A percentile compares a stretch with the other conserved stretches of the same genome.
Evolutionary conservation across 2,888 invertebrate species (phyloP).

Genomic region (Lepidocyrtinus sp.): DNA sequence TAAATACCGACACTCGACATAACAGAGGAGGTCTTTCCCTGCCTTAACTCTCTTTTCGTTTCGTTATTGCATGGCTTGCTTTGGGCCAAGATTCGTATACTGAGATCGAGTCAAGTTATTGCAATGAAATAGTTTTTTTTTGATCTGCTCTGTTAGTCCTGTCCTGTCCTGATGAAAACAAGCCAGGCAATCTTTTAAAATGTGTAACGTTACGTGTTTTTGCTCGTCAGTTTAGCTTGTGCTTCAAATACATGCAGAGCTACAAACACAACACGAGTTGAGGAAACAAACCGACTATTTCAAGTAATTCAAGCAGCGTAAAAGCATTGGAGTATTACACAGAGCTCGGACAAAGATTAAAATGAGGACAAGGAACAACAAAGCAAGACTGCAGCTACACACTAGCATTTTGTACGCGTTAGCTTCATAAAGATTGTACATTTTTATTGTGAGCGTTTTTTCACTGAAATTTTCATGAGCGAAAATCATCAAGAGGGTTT

Average conservation of each 20-base stretch:
- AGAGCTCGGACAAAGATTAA: slow-evolving; percentile 61
- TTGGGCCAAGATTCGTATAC: too few species aligned
- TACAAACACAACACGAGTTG: slow-evolving; percentile 39
- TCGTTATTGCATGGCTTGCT: too few species aligned
- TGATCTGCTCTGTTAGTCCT: too few species aligned
- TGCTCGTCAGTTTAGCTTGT: background rate
- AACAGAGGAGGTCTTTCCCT: slow-evolving; percentile 39
- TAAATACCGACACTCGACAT: slow-evolving; percentile 39
- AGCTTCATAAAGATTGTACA: slow-evolving; percentile 20
- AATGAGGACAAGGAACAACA: slow-evolving; percentile 58
- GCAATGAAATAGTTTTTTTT: too few species aligned
- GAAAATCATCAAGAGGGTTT: background rate
- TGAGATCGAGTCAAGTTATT: too few species aligned
- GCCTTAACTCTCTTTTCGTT: too few species aligned
- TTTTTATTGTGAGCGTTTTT: background rate
- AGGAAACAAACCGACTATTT: slow-evolving; percentile 8
- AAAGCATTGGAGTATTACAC: too few species aligned
- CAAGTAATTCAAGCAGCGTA: too few species aligned
- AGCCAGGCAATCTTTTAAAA: background rate
- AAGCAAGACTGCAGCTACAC: slow-evolving; percentile 32
- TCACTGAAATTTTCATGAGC: slow-evolving; percentile 17
- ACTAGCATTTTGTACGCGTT: slow-evolving; percentile 13
- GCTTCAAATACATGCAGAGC: background rate
- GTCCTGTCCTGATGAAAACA: too few species aligned
- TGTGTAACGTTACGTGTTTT: background rate